Evolutionary conservation across 1,140 invertebrate species (phyloP).

Genomic region (Reticulitermes speratus): DNA sequence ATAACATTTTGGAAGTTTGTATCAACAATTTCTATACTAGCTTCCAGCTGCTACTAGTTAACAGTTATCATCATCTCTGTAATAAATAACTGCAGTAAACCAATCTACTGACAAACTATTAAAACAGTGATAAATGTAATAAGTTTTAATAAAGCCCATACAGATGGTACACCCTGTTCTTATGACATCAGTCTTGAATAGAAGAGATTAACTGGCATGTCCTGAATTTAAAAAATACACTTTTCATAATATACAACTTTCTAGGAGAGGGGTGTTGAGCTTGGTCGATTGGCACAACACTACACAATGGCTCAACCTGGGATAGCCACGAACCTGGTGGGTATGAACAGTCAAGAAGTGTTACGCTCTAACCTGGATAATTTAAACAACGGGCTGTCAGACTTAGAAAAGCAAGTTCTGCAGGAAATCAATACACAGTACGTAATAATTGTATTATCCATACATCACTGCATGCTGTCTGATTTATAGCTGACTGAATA

Average conservation of each 20-base stretch:
- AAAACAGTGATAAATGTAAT: background rate
- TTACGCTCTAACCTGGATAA: slow-evolving; percentile 25
- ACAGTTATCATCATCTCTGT: no score
- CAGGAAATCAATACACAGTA: slow-evolving; percentile 15
- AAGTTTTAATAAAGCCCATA: background rate
- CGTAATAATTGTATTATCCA: background rate
- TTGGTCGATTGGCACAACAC: slow-evolving; percentile 70
- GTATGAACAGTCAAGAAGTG: slow-evolving; percentile 24
- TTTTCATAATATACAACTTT: slow-evolving; percentile 23
- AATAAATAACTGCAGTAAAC: no score
- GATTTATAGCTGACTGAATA: no score
- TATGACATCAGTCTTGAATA: background rate
- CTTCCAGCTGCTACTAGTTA: no score
- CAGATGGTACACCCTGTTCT: background rate
- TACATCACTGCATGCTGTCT: no score
- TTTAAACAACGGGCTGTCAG: slow-evolving; percentile 27
- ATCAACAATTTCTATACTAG: no score
- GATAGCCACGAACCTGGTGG: slow-evolving; percentile 49
- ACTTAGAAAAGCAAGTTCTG: background rate
- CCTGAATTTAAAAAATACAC: background rate
- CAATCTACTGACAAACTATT: no score
- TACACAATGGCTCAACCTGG: slow-evolving; percentile 57
- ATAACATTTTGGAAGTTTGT: no score
- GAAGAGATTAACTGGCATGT: background rate
- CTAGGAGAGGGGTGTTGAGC: slow-evolving; percentile 61